Evolutionary conservation across 2,888 invertebrate genomes (phyloP), one percentile per base, ranked within the genome.

Genomic region (Chalcosyrphus nemorum): DNA sequence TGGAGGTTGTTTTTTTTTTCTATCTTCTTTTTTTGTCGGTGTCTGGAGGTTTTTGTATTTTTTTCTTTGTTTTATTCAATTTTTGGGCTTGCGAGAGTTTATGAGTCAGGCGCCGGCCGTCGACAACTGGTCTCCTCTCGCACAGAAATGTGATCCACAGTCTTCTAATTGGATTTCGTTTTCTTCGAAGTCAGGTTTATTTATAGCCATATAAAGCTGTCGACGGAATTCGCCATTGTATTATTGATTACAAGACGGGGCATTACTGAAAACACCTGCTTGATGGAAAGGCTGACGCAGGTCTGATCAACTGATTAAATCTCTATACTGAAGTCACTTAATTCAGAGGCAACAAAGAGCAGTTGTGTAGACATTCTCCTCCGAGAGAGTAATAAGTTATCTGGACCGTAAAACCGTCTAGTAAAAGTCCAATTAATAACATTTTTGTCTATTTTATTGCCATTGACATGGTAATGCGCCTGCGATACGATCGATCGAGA

Each of bases 171-270:
- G 84, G 84, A 70, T 84, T 70, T 68, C 3, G 11, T 17, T 52
- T 63, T 52, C 66, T 54, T 15, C n/a, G 68, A 56, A 19, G 56
- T 57, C 24, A n/a, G 54, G 29, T 68, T 50, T 52, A 75, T 78
- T 78, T 84, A 84, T 70, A 63, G 70, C 70, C 71, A 35, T 71
- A 81, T 81, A 71, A 76, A 81, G 65, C 81, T 70, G 78, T 84
- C 80, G 75, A 65, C 80, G 54, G 61, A 70, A 75, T 75, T 75
- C 65, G 75, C 74, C 43, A 50, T 63, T 70, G 56, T 52, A 74
- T 78, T 66, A 84, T 68, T 56, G 76, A 81, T 76, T 76, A 71
- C 76, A 17, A 57, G 63, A 57, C 65, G 54, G 76, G 65, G 21
- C 47, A 68, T 59, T 72, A 54, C 66, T 21, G 47, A 41, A 66